Evolutionary conservation across 2,797 vertebrate genomes (phyloP), one percentile per base, ranked within the genome.

Genomic region (Lateolabrax maculatus): DNA sequence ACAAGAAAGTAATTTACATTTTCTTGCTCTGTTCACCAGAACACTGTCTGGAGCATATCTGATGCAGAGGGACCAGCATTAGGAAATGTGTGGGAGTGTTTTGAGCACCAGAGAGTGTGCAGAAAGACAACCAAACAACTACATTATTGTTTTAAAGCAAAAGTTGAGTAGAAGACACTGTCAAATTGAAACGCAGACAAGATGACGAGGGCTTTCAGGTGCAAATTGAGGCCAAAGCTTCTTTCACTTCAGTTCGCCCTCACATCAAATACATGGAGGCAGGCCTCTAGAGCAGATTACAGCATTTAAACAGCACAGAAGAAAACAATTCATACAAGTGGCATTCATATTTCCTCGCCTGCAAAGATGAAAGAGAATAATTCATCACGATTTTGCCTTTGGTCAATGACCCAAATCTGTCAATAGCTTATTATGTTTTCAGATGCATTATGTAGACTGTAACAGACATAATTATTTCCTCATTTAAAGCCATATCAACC

Each of bases 1-100:
- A 93, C 86, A 92, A 88, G 89, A 86, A 93, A 92, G 88, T 89
- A 3, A 95, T 95, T 95, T 95, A 93, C 92, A 95, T 95, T 83
- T 91, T 56, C 92, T 87, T 84, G 79, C 89, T 92, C 86, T 65
- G 72, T 83, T 87, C 86, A 56, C 86, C 77, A 77, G 75, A 56
- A 81, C 80, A 73, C 75, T 84, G 90, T 94, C 84, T 89, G 43
- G 77, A 90, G 82, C 60, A 72, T 89, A 89, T 92, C 81, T 91
- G 86, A 89, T 88, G 80, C 27, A 25, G 60, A 77, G 76, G 77
- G 79, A 75, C 73, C 72, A 68, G 84, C 77, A 46, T 83, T 87
- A 82, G 78, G 74, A 86, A 80, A 80, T 51, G 79, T 82, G 90
- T 86, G 84, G 84, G 85, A 80, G 87, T 86, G 75, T 85, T 87